phyloP scores from a whole-genome alignment of 2,888 invertebrate genomes.

The Morinoia aosen region DNA sequence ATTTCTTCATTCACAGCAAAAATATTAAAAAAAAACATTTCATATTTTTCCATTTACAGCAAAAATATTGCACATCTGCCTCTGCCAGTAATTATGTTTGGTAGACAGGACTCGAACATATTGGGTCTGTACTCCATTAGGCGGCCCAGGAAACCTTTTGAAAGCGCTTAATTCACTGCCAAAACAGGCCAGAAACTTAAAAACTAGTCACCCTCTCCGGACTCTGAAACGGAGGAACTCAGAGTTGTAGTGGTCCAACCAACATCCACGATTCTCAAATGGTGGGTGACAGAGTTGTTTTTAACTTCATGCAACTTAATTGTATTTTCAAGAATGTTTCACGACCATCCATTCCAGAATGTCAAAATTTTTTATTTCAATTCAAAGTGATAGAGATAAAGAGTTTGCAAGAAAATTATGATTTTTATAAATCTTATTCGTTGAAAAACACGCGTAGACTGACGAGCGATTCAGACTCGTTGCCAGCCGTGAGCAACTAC shows the following conservation, averaged over 20 bases:
- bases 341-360: too few species aligned
- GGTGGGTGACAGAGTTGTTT: not conserved
- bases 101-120: not conserved
- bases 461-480: too few species aligned
- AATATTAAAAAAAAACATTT: too few species aligned
- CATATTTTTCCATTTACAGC: too few species aligned
- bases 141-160: not conserved
- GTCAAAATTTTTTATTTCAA: too few species aligned
- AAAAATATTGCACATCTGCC: not conserved
- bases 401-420: too few species aligned
- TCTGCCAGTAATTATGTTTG: not conserved
- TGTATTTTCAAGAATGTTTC: not conserved
- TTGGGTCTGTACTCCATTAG: not conserved
- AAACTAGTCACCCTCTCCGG: not conserved
- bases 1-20: too few species aligned
- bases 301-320: not conserved
- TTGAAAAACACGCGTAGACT: too few species aligned
- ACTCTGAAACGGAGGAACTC: not conserved
- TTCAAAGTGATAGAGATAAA: too few species aligned
- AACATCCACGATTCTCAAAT: not conserved
- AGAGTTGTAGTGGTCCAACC: not conserved
- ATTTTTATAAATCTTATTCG: too few species aligned
- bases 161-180: not conserved
- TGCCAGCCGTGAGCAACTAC: too few species aligned
- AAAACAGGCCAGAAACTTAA: not conserved